phyloP scores from a whole-genome alignment of 1,140 invertebrate species.

The Reticulitermes speratus region DNA sequence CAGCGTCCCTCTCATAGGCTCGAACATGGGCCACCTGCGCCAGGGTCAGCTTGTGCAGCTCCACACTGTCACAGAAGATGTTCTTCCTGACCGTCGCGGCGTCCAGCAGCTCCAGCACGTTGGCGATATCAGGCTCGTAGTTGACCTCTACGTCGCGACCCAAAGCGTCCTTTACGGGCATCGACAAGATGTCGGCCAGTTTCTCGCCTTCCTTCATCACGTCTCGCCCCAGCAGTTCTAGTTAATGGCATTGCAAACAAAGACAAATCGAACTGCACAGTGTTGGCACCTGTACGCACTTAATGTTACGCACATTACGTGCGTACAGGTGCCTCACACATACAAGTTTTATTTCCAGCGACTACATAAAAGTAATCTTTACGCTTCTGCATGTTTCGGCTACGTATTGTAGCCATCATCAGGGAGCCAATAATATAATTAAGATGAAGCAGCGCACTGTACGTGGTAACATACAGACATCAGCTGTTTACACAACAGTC shows the following conservation, averaged over 20 bases:
- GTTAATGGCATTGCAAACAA: background rate
- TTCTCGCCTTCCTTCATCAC: conserved; percentile 76
- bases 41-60: conserved; percentile 58
- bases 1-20: conserved; percentile 72
- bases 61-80: conserved; percentile 63
- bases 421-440: no score
- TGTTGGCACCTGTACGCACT: no score
- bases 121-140: conserved; percentile 69
- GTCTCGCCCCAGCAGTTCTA: conserved; percentile 56
- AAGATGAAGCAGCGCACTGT: no score
- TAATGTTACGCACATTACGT: no score
- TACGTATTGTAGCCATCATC: no score
- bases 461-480: no score
- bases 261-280: background rate
- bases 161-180: conserved; percentile 76
- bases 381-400: no score
- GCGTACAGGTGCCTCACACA: no score
- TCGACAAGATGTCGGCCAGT: conserved; percentile 73
- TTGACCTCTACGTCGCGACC: conserved; percentile 71
- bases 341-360: no score
- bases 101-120: conserved; percentile 67
- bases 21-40: conserved; percentile 73
- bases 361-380: no score
- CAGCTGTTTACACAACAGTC: no score
- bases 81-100: conserved; percentile 47